Evolutionary conservation across 2,888 invertebrate species (phyloP).

Genomic region (Drosophila sordidapex): DNA sequence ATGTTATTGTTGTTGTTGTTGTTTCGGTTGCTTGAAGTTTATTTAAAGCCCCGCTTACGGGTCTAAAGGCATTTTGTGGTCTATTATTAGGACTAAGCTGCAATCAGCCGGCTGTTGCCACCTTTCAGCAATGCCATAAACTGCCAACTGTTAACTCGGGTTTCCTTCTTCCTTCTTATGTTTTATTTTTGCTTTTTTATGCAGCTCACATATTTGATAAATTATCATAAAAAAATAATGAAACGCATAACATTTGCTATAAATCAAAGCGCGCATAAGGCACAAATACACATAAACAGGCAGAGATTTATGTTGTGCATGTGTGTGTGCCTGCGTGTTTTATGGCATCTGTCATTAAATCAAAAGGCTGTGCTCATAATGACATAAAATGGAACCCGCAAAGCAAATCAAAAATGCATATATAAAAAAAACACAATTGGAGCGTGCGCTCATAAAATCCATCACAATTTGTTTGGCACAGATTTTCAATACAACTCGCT

Average conservation of each 20-base stretch:
- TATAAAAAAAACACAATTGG: slow-evolving; percentile 46
- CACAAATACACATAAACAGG: slow-evolving; percentile 9
- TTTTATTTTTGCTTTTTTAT: slow-evolving; percentile 8
- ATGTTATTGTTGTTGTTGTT: slow-evolving; percentile 21
- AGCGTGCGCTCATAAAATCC: slow-evolving; percentile 49
- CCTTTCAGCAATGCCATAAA: slow-evolving; percentile 46
- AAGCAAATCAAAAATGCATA: slow-evolving; percentile 52
- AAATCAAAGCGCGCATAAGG: slow-evolving; percentile 63
- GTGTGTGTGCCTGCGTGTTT: slow-evolving; percentile 46
- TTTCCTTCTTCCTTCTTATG: slow-evolving; percentile 5
- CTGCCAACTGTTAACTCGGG: slow-evolving; percentile 17
- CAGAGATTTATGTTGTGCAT: slow-evolving; percentile 8
- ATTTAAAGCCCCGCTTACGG: slow-evolving; percentile 37
- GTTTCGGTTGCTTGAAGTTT: slow-evolving; percentile 18
- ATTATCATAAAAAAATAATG: slow-evolving; percentile 79
- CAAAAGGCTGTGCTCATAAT: slow-evolving; percentile 77
- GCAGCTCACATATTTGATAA: slow-evolving; percentile 61
- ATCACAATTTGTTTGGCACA: slow-evolving; percentile 55
- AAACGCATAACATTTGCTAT: slow-evolving; percentile 58
- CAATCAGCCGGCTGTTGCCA: slow-evolving; percentile 68
- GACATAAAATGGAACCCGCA: slow-evolving; percentile 54
- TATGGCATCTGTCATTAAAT: slow-evolving; percentile 77
- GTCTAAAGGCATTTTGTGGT: slow-evolving; percentile 56
- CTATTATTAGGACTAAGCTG: slow-evolving; percentile 52
- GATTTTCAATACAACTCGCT: slow-evolving; percentile 33